Base-by-base conservation (phyloP, 2,113 vertebrate genomes). In the Oreochromis aureus region DNA sequence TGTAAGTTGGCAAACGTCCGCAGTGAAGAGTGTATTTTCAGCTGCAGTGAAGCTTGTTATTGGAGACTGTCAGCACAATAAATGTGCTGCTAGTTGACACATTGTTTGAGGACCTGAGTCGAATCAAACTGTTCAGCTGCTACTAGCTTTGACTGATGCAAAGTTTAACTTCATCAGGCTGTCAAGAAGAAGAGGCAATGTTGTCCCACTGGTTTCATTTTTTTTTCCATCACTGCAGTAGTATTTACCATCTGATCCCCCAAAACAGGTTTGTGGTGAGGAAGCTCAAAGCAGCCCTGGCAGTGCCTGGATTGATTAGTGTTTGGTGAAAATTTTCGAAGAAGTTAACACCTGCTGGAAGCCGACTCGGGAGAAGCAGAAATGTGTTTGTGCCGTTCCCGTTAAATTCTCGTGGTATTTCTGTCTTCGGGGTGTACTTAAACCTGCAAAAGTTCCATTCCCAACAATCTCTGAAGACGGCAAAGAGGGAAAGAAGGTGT, bases 161-260 rank as follows among this genome's bases (percentile, higher is more conserved):
- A 32, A 76, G 51, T 86, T 88, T 92, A 91, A 89, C 89, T 84
- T 61, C 82, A 89, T 89, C 93, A 86, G 84, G 91, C 66, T 91
- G 87, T 90, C n/a, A 27, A 63, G 27, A 32, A 85, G 73, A 63
- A 56, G 44, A 59, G 48, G 82, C 39, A 54, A 19, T 55, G 44
- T 48, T 51, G 5, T 58, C 63, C 66, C 78, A 44, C n/a, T 48
- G 86, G 56, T 61, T 9, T 63, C 39, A 7, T 39, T n/a, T 27
- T 78, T 69, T 69, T 58, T 63, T 66, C 63, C 59, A 63, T 36
- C 59, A 19, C 32, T 63, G 59, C 18, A 63, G 16, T 36, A 36
- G 32, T 63, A 19, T 36, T 63, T 63, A 63, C 32, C 18, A 63
- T 63, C 9, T 63, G 30, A 63, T 34, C 79, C 81, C 86, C 76